Evolutionary conservation across 2,888 invertebrate species (phyloP).

Genomic region (Agonum fuliginosum): DNA sequence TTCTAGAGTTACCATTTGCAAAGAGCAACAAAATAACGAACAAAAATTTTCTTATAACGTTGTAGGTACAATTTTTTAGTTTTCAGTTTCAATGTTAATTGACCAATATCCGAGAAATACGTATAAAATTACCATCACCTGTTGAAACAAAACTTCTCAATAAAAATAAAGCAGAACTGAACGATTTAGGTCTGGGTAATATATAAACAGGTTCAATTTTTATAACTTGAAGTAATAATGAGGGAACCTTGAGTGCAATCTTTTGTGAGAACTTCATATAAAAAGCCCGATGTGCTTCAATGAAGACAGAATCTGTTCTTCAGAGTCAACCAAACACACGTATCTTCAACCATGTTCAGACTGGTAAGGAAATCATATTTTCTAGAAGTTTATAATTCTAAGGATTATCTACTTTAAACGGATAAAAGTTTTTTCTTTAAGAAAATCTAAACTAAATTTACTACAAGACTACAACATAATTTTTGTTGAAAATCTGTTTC

Average conservation of each 20-base stretch:
- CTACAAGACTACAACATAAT: too few species aligned
- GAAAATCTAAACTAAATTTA: not conserved
- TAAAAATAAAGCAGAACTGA: slow-evolving; percentile 10
- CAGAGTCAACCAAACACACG: slow-evolving; percentile 29
- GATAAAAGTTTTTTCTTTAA: not conserved
- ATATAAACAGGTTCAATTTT: slow-evolving; percentile 40
- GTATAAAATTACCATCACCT: slow-evolving; percentile 11
- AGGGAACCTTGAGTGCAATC: slow-evolving; percentile 15
- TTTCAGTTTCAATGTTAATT: slow-evolving; percentile 28
- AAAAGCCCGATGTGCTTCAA: not conserved
- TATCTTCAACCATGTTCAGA: slow-evolving; percentile 19
- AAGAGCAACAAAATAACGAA: too few species aligned
- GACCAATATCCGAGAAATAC: not conserved
- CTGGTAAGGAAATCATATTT: not conserved
- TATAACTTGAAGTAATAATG: slow-evolving; percentile 31
- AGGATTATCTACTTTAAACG: not conserved
- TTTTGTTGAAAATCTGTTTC: too few species aligned
- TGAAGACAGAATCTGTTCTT: slow-evolving; percentile 25
- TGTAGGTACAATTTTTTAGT: too few species aligned
- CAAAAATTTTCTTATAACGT: too few species aligned
- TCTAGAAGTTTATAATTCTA: not conserved
- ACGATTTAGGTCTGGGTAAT: slow-evolving; percentile 3
- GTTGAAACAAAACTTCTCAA: slow-evolving; percentile 6
- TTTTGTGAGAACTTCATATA: slow-evolving; percentile 27
- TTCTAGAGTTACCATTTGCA: too few species aligned